Percentiles rank a stretch among this genome's conserved stretches.
Evolutionary conservation across 2,797 vertebrate species (phyloP).

Genomic region (Phrynocephalus forsythii): DNA sequence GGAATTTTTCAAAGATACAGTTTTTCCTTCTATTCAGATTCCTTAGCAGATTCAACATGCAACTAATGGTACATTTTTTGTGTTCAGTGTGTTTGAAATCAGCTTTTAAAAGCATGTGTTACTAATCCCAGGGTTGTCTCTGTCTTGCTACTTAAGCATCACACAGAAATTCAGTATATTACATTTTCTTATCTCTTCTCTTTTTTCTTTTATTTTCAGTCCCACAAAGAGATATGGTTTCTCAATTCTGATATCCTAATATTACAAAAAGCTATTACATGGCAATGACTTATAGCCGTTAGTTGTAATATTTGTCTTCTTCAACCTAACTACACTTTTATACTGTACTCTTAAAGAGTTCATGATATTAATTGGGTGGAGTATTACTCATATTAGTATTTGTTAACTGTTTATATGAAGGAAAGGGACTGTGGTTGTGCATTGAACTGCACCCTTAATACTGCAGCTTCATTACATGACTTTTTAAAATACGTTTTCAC

Average conservation of each 20-base stretch:
- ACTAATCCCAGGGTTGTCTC: no score
- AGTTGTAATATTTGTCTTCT: neutral
- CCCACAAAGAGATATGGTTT: neutral
- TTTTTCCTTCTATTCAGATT: neutral
- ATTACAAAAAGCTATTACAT: neutral
- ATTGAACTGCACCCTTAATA: no score
- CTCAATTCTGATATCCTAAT: constrained; percentile 1
- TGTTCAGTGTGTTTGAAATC: neutral
- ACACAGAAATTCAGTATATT: no score
- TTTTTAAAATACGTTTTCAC: no score
- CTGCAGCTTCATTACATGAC: no score
- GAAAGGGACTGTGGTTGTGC: no score
- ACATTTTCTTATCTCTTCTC: no score
- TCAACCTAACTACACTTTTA: neutral
- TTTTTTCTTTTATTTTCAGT: neutral
- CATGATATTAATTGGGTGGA: neutral
- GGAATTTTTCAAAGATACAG: neutral
- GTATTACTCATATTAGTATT: neutral
- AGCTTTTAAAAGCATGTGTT: neutral
- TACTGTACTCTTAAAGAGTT: no score
- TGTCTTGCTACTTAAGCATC: no score
- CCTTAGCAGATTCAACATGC: neutral
- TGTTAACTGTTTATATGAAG: neutral
- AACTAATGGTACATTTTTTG: neutral
- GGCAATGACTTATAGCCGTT: neutral